Evolutionary conservation across 2,888 invertebrate species (phyloP).

Genomic region (Drosophila cognata): DNA sequence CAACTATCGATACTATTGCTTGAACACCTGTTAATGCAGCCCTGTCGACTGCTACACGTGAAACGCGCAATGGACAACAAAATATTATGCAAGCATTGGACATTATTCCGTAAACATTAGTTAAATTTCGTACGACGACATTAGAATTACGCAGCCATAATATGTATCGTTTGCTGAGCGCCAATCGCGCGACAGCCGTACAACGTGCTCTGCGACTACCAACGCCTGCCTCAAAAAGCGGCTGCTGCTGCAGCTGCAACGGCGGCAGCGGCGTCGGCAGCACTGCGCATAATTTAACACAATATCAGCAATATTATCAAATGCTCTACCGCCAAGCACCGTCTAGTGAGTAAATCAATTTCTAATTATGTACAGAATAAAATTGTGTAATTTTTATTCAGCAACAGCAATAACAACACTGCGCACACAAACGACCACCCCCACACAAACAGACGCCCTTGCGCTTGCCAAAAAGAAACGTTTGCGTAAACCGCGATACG

Average conservation of each 20-base stretch:
- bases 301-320: constrained; percentile 72
- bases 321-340: constrained; percentile 69
- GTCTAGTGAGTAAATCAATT: constrained; percentile 52
- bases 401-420: constrained; percentile 19
- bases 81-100: constrained; percentile 80
- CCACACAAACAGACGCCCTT: constrained; percentile 69
- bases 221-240: constrained; percentile 44
- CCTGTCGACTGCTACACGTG: constrained; percentile 54
- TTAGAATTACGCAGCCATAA: constrained; percentile 51
- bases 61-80: constrained; percentile 59
- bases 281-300: constrained; percentile 53
- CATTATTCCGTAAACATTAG: constrained; percentile 53
- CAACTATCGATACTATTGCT: constrained; percentile 8
- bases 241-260: constrained; percentile 50
- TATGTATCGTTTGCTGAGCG: constrained; percentile 81
- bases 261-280: constrained; percentile 24
- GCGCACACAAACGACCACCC: constrained; percentile 79
- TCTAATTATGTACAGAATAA: not conserved
- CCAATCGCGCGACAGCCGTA: constrained; percentile 68
- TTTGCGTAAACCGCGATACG: constrained; percentile 77
- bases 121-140: constrained; percentile 22
- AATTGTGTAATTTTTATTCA: constrained; percentile 4
- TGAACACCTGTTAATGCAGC: constrained; percentile 20
- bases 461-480: constrained; percentile 62
- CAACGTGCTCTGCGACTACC: constrained; percentile 71